phyloP scores from a whole-genome alignment of 2,888 invertebrate genomes.

The Erebia ligea region DNA sequence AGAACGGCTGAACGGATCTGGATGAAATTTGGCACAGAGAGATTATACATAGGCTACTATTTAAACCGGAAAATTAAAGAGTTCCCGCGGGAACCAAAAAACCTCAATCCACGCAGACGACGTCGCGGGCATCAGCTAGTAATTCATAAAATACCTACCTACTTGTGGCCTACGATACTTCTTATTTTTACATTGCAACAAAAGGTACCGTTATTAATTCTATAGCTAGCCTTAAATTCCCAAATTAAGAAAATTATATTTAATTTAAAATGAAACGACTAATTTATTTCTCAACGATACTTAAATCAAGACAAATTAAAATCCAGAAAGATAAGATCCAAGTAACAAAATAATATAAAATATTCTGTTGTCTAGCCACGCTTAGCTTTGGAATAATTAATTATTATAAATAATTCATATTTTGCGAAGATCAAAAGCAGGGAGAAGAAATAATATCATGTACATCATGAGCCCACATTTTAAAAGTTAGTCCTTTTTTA shows the following conservation, averaged over 20 bases:
- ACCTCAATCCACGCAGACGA: too few species aligned
- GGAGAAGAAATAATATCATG: background rate
- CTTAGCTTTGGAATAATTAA: background rate
- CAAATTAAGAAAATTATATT: background rate
- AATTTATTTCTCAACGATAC: background rate
- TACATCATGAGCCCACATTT: background rate
- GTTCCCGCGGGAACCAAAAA: too few species aligned
- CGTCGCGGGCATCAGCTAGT: too few species aligned
- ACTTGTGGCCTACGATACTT: too few species aligned
- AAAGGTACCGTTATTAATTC: too few species aligned
- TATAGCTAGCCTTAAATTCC: background rate
- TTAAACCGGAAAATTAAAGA: too few species aligned
- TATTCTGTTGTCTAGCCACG: background rate
- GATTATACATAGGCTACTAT: too few species aligned
- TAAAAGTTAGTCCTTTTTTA: background rate
- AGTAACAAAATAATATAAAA: conserved; percentile 6
- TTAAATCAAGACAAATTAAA: background rate
- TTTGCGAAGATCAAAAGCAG: background rate
- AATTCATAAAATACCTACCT: too few species aligned
- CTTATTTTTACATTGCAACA: too few species aligned
- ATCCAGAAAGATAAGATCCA: background rate
- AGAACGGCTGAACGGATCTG: too few species aligned
- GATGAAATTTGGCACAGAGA: too few species aligned
- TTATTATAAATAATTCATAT: background rate
- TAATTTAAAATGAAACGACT: background rate